Base-by-base conservation (phyloP, 1,140 invertebrate species). In the Ooceraea biroi region DNA sequence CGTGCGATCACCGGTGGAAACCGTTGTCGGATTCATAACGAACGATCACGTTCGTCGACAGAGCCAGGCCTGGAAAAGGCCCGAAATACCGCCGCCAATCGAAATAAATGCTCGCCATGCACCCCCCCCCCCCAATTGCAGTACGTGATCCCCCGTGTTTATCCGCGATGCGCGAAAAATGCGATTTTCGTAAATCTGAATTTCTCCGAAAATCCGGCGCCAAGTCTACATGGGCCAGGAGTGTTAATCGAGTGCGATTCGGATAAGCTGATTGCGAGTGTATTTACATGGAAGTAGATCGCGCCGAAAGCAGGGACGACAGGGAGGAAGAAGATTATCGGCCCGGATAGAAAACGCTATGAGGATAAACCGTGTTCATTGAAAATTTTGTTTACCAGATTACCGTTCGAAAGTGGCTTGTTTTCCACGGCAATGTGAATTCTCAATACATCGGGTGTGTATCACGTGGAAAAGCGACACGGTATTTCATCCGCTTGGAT, bases 381-480 rank as follows among this genome's bases (percentile, higher is more conserved):
- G 76, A 71, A 69, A 80, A 80, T 80, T 80, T 80, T 80, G 65
- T 80, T 80, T 80, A 80, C 36, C 52, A n/a, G 65, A 69, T 80
- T 80, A 46, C 69, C 22, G 12, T n/a, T 57, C 65, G 12, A 27
- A 50, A 22, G 76, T 36, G 65, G 50, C 50, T 46, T 80, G 76
- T 58, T 80, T 80, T 69, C 52, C 65, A 46, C 22, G 65, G 65
- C 36, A 22, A 57, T 17, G 55, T 80, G 55, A 80, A 12, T 71
- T 44, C 44, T 36, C 36, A 7, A 7, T 71, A 57, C 36, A 80
- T 57, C 22, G 41, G 57, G 69, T 14, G 44, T 44, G 46, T 77
- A 65, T 77, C 65, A 77, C 7, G n/a, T 11, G 1, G 25, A 30
- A 27, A 30, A 22, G 63, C 63, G 41, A 19, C 22, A 14, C 30